Base-by-base conservation (phyloP, 2,797 vertebrate species). In the Acrossocheilus wenchowensis region DNA sequence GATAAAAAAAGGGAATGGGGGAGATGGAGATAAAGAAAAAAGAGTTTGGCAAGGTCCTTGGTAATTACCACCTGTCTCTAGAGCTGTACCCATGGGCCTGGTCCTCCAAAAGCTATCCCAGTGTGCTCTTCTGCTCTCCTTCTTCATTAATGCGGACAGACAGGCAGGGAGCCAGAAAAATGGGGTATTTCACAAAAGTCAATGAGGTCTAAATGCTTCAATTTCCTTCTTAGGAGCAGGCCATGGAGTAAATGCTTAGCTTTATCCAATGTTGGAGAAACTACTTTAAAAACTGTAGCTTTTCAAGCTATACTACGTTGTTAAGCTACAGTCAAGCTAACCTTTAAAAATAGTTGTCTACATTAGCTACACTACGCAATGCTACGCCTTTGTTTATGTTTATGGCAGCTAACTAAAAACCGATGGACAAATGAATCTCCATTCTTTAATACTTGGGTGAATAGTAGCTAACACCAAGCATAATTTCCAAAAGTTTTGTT, bases 141-240 rank as follows among this genome's bases (percentile, higher is more conserved):
- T 54, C 15, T 78, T 66, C 6, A 78, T 85, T 78, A 85, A 78
- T 62, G 23, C 30, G 11, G n/a, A 57, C 23, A 17, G 48, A 41
- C 43, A 64, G 74, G 83, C 62, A 43, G 62, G 34, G 62, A 85
- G 62, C 74, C 83, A 85, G 34, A 78, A n/a, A 34, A 66, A 68
- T 68, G 5, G 45, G 21, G 23, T 39, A 21, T 78, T 39, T 78
- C 48, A 84, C 74, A 30, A 84, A 78, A 77, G 62, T 66, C 41
- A 26, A 52, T 84, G 60, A 84, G 60, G 34, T 84, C 41, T 75
- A 39, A 74, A 41, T 54, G 73, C 60, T 50, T 78, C 1, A 14
- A 64, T 62, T 74, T 83, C 11, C 36, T 73, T 34, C 34, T 45
- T 64, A 54, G 52, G 62, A 52, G 69, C 2, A 15, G n/a, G 54